Evolutionary conservation across 1,140 invertebrate species (phyloP).

Genomic region (Nebria ingens): DNA sequence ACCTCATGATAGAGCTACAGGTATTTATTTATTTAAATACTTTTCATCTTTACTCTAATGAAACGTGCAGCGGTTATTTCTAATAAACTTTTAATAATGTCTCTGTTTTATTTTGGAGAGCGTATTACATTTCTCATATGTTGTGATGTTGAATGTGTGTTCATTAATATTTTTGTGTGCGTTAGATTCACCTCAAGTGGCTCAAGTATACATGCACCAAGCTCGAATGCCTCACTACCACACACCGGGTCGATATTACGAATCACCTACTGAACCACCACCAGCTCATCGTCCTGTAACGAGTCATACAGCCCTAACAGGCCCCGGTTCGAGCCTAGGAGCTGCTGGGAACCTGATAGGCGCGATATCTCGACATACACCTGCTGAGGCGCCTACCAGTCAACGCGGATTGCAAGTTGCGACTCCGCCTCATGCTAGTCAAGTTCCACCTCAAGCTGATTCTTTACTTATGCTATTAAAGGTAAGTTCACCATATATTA

Average conservation of each 20-base stretch:
- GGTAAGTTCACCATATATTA: slow-evolving; percentile 38
- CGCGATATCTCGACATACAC: slow-evolving; percentile 39
- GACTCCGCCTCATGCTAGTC: slow-evolving; percentile 60
- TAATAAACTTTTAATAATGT: too few relatives aligned
- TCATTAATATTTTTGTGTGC: slow-evolving; percentile 6
- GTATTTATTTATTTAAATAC: slow-evolving; percentile 32
- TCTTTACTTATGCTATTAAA: slow-evolving; percentile 64
- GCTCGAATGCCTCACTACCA: slow-evolving; percentile 37
- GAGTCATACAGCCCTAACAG: slow-evolving; percentile 34
- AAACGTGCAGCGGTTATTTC: too few relatives aligned
- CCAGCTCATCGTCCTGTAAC: slow-evolving; percentile 48
- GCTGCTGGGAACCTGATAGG: slow-evolving; percentile 32
- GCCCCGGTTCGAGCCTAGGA: slow-evolving; percentile 26
- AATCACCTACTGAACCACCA: slow-evolving; percentile 42
- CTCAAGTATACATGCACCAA: slow-evolving; percentile 50
- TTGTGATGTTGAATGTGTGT: neutral
- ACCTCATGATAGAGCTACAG: slow-evolving; percentile 64
- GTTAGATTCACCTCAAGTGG: slow-evolving; percentile 57
- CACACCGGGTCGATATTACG: slow-evolving; percentile 38
- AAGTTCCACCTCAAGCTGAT: slow-evolving; percentile 66
- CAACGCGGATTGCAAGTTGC: slow-evolving; percentile 45
- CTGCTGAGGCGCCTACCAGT: slow-evolving; percentile 40
- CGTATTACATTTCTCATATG: too few relatives aligned
- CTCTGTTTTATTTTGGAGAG: too few relatives aligned
- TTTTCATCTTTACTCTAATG: too few relatives aligned